phyloP scores from a whole-genome alignment of 1,140 invertebrate species.

The Halesus radiatus region DNA sequence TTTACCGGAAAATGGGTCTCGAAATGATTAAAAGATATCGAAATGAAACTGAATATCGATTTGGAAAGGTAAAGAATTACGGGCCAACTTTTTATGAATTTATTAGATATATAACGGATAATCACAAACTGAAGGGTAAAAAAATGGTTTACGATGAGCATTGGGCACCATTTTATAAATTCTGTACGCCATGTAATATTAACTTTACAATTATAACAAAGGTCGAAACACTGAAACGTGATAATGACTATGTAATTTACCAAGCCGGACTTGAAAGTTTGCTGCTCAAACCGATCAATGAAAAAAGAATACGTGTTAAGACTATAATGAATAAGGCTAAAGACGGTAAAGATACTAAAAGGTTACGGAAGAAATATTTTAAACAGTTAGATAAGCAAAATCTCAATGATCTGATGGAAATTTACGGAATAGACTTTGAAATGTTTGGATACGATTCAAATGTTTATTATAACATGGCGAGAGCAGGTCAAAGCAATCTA shows the following conservation, averaged over 20 bases:
- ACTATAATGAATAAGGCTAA: slow-evolving; percentile 71
- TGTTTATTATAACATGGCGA: slow-evolving; percentile 72
- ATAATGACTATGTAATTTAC: slow-evolving; percentile 78
- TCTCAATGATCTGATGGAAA: slow-evolving; percentile 75
- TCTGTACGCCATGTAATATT: slow-evolving; percentile 82
- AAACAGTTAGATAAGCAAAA: slow-evolving; percentile 73
- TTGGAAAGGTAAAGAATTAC: slow-evolving; percentile 64
- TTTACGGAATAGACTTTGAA: slow-evolving; percentile 83
- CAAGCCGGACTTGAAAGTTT: slow-evolving; percentile 72
- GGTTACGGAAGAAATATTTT: slow-evolving; percentile 74
- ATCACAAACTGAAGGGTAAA: slow-evolving; percentile 63
- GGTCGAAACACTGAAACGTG: slow-evolving; percentile 79
- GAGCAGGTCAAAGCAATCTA: slow-evolving; percentile 53
- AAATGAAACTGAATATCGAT: slow-evolving; percentile 62
- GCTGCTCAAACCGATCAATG: slow-evolving; percentile 69
- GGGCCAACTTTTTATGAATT: slow-evolving; percentile 81
- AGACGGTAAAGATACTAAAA: slow-evolving; percentile 70
- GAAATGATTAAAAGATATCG: slow-evolving; percentile 74
- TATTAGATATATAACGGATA: slow-evolving; percentile 73
- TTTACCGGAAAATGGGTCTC: slow-evolving; percentile 78
- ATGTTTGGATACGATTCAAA: slow-evolving; percentile 75
- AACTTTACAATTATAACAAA: slow-evolving; percentile 76
- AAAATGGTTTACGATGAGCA: slow-evolving; percentile 75
- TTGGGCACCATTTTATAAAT: slow-evolving; percentile 81
- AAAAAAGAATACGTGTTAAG: slow-evolving; percentile 67